Percentiles rank a stretch among this genome's conserved stretches.
Evolutionary conservation across 2,797 vertebrate species (phyloP).

Genomic region (Falco naumanni): DNA sequence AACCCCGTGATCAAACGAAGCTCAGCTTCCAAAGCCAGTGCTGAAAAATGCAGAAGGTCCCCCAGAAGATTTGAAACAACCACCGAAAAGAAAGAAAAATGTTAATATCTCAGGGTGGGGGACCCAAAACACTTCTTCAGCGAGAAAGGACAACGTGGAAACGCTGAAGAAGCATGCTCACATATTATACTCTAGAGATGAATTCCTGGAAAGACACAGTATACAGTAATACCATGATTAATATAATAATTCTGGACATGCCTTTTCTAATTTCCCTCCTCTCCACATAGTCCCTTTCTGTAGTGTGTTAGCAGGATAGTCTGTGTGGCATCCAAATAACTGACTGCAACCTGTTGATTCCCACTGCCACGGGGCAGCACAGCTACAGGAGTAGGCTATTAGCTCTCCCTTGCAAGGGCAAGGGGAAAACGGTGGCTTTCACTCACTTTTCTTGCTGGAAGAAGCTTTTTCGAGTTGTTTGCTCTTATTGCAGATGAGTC

Average conservation of each 20-base stretch:
- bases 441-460: background rate
- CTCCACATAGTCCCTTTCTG: background rate
- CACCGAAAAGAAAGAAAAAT: background rate
- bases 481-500: constrained; percentile 8
- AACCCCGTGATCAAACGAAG: background rate
- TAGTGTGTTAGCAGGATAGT: background rate
- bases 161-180: background rate
- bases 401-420: background rate
- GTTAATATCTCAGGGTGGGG: accelerated
- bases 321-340: background rate
- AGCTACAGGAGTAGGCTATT: background rate
- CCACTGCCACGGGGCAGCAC: background rate
- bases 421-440: background rate
- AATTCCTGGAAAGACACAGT: background rate
- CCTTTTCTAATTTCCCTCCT: background rate
- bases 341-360: background rate
- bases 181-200: background rate
- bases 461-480: background rate
- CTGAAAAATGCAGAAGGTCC: background rate
- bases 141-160: background rate
- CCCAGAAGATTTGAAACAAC: background rate
- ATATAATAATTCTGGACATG: background rate
- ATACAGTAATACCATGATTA: background rate
- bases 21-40: background rate
- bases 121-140: background rate